These are phyloP conservation scores for Nothoprocta pentlandii DNA, from an alignment of 2,113 vertebrate genomes.

Conservation along the genomic window DNA sequence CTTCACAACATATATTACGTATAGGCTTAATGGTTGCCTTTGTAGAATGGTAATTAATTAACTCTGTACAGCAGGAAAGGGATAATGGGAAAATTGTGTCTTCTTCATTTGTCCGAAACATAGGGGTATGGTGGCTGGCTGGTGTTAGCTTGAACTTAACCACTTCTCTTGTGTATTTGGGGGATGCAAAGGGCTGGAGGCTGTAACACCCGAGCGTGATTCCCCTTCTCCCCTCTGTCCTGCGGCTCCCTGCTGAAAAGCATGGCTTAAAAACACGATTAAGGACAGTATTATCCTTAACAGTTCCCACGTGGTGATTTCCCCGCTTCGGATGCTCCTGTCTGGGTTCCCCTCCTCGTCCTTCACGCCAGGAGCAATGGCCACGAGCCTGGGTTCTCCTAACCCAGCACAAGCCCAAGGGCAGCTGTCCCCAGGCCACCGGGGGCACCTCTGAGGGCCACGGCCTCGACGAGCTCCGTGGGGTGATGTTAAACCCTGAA, in stretches of 20 bases:
- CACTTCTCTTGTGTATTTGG: not conserved
- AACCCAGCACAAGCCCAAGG: not conserved
- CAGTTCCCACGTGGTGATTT: not conserved
- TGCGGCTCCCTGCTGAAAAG: not conserved
- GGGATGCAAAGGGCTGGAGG: not conserved
- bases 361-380: not conserved
- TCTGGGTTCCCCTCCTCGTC: not conserved
- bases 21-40: not conserved
- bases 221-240: not conserved
- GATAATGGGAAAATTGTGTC: not conserved
- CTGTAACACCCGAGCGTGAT: not conserved
- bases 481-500: not conserved
- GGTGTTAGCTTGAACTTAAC: not conserved
- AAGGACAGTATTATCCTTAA: not conserved
- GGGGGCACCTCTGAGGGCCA: not conserved
- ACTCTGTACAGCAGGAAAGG: not conserved
- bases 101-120: not conserved
- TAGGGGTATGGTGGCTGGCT: not conserved
- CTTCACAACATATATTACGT: not conserved
- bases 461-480: not conserved
- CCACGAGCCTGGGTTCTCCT: not conserved
- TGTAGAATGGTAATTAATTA: constrained; percentile 16
- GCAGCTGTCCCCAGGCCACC: not conserved
- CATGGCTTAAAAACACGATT: not conserved
- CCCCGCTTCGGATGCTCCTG: not conserved